Conservation (phyloP, 2,888 invertebrate genomes). For the Apamea monoglypha region DNA sequence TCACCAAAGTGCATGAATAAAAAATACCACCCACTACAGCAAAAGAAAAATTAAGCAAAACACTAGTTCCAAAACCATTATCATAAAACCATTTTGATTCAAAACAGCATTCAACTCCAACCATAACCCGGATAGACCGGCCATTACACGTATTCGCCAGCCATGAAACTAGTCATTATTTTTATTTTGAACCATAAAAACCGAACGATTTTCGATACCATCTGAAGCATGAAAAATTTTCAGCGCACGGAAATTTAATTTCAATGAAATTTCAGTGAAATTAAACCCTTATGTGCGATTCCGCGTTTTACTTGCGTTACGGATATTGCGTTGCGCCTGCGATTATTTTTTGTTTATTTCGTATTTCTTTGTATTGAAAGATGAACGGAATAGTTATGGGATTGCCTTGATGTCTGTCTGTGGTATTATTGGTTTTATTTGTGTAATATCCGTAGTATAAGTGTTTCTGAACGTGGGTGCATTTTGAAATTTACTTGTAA, state of each 20-base stretch:
- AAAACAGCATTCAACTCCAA: conserved; percentile 24
- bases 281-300: conserved; percentile 55
- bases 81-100: conserved; percentile 35
- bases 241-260: conserved; percentile 64
- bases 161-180: conserved; percentile 53
- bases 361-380: not conserved
- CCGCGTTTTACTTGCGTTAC: conserved; percentile 27
- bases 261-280: conserved; percentile 58
- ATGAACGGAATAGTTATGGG: not conserved
- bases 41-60: conserved; percentile 21
- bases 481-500: not conserved
- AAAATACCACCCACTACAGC: not conserved
- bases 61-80: conserved; percentile 29
- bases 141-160: conserved; percentile 40
- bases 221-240: conserved; percentile 47
- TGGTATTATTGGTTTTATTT: not conserved
- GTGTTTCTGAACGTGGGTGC: not conserved
- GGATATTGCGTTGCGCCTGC: conserved; percentile 13
- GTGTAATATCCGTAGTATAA: not conserved
- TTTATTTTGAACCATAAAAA: conserved; percentile 63
- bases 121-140: conserved; percentile 28
- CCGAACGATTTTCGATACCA: conserved; percentile 48
- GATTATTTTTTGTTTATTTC: conserved; percentile 21
- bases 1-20: not conserved
- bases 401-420: not conserved